Evolutionary conservation across 2,888 invertebrate genomes (phyloP), one percentile per base, ranked within the genome.

Genomic region (Amblyteles armatorius): DNA sequence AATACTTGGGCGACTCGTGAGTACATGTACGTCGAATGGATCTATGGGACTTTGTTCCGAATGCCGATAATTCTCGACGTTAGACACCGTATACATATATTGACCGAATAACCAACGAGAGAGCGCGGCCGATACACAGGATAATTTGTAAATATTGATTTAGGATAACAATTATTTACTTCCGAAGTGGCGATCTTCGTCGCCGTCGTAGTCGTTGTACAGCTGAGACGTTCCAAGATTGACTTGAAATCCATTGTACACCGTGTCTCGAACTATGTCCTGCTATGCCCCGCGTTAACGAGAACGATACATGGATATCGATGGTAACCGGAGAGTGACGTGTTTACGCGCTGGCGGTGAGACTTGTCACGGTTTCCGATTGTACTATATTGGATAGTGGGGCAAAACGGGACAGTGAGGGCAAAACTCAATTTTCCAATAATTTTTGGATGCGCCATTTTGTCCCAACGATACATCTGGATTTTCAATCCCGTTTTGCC

Each of bases 111-210:
- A 22, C 57, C n/a, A 11, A 57, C 44, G 40, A 5, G 57, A 73
- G 40, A 19, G 16, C 7, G 11, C 5, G 26, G 16, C 72, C 13
- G 44, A 57, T 40, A n/a, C n/a, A 1, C 13, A 63, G 29, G 36
- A 16, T 36, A 19, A 57, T 74, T 74, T 3, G 33, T n/a, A 19
- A 74, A 50, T 63, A 63, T 74, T 74, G 60, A 74, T 74, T 74
- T 26, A 63, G 74, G 74, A 63, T 44, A 63, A 57, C 48, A 60
- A 74, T 74, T 74, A 63, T 74, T 74, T 63, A 13, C 44, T 48
- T n/a, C 11, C n/a, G 22, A 60, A 26, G 22, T 44, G 60, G 9
- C 26, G 40, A 44, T 73, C 44, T 19, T n/a, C 57, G 26, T 26
- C 11, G 57, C 13, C 57, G 60, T 29, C 40, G 44, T 57, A 11